Conservation (phyloP, 2,797 vertebrate species). For the Meda fulgida region DNA sequence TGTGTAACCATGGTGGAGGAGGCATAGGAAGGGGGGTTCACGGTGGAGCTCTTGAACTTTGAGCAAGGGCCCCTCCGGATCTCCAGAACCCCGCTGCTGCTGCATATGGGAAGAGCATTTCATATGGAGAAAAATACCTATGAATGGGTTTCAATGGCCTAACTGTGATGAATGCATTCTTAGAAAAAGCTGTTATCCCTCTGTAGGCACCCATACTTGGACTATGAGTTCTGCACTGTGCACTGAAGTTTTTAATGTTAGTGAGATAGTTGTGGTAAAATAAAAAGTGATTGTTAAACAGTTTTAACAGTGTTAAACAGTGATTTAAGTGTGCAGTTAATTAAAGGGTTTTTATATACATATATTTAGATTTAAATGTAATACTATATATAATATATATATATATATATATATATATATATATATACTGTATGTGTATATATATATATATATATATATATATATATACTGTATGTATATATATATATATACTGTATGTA, state of each 20-base stretch:
- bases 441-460: too few species aligned
- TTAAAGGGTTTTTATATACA: background rate
- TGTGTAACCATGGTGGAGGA: constrained; percentile 47
- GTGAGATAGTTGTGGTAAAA: background rate
- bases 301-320: background rate
- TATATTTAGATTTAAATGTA: background rate
- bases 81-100: constrained; percentile 26
- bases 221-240: background rate
- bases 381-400: too few species aligned
- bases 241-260: background rate
- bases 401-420: too few species aligned
- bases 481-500: too few species aligned
- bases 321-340: background rate
- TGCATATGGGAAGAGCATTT: constrained; percentile 34
- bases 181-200: constrained; percentile 22
- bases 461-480: too few species aligned
- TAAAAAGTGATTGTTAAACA: background rate
- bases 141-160: constrained; percentile 23
- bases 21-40: background rate
- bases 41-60: constrained; percentile 43
- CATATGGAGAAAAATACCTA: constrained; percentile 32
- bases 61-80: constrained; percentile 38
- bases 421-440: too few species aligned
- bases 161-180: constrained; percentile 21
- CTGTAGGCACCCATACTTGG: background rate